Percentiles rank a stretch among this genome's conserved stretches.
phyloP scores from a whole-genome alignment of 2,113 vertebrate species.

The Typhlomys cinereus region DNA sequence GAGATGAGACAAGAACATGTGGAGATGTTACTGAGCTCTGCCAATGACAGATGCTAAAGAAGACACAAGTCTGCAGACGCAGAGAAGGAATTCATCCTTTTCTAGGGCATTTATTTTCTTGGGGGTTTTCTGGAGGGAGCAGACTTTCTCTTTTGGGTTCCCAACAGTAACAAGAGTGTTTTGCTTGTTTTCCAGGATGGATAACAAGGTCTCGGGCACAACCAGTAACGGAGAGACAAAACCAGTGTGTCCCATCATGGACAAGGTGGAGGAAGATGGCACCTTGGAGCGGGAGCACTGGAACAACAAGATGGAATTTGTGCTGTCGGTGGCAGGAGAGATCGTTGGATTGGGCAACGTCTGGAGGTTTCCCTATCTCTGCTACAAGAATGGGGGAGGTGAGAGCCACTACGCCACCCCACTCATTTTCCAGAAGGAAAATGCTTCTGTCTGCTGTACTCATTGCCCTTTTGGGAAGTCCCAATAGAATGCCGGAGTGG shows the following conservation, averaged over 20 bases:
- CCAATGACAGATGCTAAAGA: neutral
- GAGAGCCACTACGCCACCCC: slow-evolving; percentile 69
- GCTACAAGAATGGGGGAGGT: slow-evolving; percentile 98
- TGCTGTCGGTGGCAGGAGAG: slow-evolving; percentile 93
- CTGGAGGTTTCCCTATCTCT: slow-evolving; percentile 97
- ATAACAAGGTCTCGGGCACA: slow-evolving; percentile 81
- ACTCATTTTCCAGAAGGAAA: neutral
- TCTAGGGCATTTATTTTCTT: neutral
- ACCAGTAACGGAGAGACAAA: slow-evolving; percentile 85
- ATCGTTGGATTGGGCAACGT: slow-evolving; percentile 95
- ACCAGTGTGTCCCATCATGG: slow-evolving; percentile 66
- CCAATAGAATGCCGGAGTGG: neutral
- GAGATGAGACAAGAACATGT: neutral
- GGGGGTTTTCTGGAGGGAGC: neutral
- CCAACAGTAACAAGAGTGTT: neutral
- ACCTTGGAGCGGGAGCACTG: slow-evolving; percentile 91
- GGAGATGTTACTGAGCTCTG: neutral
- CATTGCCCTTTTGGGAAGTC: neutral
- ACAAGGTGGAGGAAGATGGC: slow-evolving; percentile 76
- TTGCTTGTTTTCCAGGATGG: slow-evolving; percentile 85
- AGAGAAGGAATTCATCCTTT: neutral
- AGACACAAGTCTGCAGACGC: fast-evolving
- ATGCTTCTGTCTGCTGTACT: neutral
- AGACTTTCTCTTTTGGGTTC: neutral
- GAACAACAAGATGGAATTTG: slow-evolving; percentile 94